These are phyloP conservation scores for Orussus abietinus DNA, from an alignment of 1,140 invertebrate species.

Conservation along the genomic window DNA sequence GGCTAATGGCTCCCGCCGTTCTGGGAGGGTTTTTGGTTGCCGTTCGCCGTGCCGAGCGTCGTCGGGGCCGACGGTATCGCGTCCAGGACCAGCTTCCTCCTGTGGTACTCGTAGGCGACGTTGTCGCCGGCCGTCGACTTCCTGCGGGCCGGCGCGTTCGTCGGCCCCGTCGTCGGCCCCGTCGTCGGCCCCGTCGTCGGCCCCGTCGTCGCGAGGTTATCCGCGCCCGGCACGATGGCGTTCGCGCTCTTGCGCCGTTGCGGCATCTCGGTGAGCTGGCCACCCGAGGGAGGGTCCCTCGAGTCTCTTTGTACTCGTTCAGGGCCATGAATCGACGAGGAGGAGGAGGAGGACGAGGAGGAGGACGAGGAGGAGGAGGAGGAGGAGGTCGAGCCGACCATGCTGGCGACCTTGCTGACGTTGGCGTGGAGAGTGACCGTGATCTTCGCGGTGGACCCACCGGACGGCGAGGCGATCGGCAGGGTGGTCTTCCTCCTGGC, in stretches of 20 bases:
- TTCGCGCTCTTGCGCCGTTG: constrained; percentile 42
- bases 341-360: too few species aligned
- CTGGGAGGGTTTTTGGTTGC: constrained; percentile 28
- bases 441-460: constrained; percentile 25
- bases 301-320: too few species aligned
- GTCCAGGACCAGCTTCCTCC: constrained; percentile 41
- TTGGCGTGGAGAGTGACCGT: constrained; percentile 27
- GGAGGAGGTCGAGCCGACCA: constrained; percentile 32
- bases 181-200: too few species aligned
- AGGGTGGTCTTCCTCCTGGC: constrained; percentile 41
- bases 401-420: constrained; percentile 33
- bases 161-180: too few species aligned
- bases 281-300: too few species aligned
- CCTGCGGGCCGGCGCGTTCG: constrained; percentile 25
- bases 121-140: constrained; percentile 34
- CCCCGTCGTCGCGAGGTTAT: too few species aligned
- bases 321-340: too few species aligned
- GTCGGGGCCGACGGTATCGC: constrained; percentile 18
- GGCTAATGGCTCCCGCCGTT: constrained; percentile 24
- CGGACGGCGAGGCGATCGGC: constrained; percentile 36
- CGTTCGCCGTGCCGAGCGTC: constrained; percentile 16
- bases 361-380: too few species aligned
- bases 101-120: constrained; percentile 32
- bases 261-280: constrained; percentile 29
- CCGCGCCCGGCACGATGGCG: constrained; percentile 21